Evolutionary conservation across 2,113 vertebrate species (phyloP), one percentile per base, ranked within the genome.

Genomic region (Erpornis zantholeuca): DNA sequence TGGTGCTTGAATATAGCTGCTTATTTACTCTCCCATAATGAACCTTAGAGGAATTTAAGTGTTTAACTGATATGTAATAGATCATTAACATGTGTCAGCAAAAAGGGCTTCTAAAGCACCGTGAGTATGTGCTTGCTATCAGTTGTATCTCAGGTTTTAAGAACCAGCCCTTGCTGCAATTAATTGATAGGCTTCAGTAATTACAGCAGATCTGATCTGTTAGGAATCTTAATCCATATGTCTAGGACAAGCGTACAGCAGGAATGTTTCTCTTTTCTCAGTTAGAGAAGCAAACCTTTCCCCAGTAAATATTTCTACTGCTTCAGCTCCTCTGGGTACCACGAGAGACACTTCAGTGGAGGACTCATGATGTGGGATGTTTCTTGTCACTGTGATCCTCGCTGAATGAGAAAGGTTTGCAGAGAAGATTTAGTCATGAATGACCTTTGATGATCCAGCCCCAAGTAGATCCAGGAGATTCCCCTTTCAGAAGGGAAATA

Each of bases 301-400:
- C 35, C 23, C 31, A 45, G 22, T 50, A 12, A 15, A 3, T 28
- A 17, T 22, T 19, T 50, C 31, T 44, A 13, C 33, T 36, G 23
- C 9, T 0, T 57, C 77, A 60, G 70, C 25, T 86, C 25, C 54
- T 92, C n/a, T 1, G 4, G 38, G 68, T 71, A 19, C 44, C 19
- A 49, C n/a, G 47, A 4, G 2, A 59, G 79, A 60, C 28, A 35
- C 31, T 90, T 75, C 45, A 71, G 29, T 40, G 53, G 25, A 27
- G 29, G 29, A 10, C 29, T 66, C 9, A 2, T 78, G 47, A 42
- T 0, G 0, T 49, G 36, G 36, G 40, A 35, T 52, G 15, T 50
- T 90, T 66, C 68, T 72, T 68, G 29, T 45, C 40, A 16, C 31
- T 65, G n/a, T 61, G 25, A 53, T 50, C 71, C 44, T 21, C 19